Percentiles rank a stretch among this genome's conserved stretches.
These are phyloP conservation scores for Drosophila athabasca DNA, from an alignment of 1,140 invertebrate species.

Conservation along the genomic window DNA sequence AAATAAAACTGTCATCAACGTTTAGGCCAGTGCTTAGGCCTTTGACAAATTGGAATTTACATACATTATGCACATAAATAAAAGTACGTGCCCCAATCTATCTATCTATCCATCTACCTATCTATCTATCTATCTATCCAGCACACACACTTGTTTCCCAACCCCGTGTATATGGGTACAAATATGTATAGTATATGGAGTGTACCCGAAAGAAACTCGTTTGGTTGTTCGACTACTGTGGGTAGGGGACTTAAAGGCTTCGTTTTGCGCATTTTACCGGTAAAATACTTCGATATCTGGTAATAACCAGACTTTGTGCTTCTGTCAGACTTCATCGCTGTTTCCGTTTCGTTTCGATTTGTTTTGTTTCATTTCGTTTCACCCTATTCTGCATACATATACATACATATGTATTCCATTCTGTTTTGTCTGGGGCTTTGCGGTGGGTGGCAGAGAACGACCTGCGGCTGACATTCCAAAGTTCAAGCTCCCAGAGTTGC, in stretches of 20 bases:
- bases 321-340: slow-evolving; percentile 24
- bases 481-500: slow-evolving; percentile 1
- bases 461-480: background rate
- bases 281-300: slow-evolving; percentile 43
- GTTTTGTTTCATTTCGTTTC: slow-evolving; percentile 7
- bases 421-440: background rate
- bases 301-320: slow-evolving; percentile 46
- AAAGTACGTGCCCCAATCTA: slow-evolving; percentile 29
- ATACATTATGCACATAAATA: background rate
- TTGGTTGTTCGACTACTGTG: slow-evolving; percentile 15
- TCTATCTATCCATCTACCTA: slow-evolving; percentile 11
- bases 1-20: slow-evolving; percentile 24
- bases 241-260: slow-evolving; percentile 42
- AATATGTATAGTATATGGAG: slow-evolving; percentile 30
- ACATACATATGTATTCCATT: background rate
- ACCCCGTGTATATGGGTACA: too few relatives aligned
- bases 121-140: slow-evolving; percentile 2
- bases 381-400: slow-evolving; percentile 1
- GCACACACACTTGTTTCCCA: background rate
- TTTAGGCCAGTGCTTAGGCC: slow-evolving; percentile 24
- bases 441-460: background rate
- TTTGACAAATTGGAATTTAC: slow-evolving; percentile 35
- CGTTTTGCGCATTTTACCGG: slow-evolving; percentile 43
- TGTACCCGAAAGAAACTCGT: slow-evolving; percentile 25
- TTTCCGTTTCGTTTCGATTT: slow-evolving; percentile 29